These are phyloP conservation scores for Augiades crinisus DNA, from an alignment of 2,888 invertebrate species.

Conservation along the genomic window DNA sequence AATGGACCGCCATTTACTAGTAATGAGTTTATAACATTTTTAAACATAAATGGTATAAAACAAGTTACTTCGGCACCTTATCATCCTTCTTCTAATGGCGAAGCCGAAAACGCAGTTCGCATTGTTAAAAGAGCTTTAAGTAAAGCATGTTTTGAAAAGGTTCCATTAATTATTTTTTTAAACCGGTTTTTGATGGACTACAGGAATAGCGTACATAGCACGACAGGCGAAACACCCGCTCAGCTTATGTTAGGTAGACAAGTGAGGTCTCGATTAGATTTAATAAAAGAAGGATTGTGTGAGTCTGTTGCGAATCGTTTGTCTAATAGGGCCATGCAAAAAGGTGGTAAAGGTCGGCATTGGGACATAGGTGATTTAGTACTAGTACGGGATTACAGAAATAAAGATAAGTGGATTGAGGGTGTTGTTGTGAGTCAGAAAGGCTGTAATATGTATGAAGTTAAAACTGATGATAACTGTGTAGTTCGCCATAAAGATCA, in stretches of 20 bases:
- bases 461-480: too few species aligned
- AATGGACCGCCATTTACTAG: slow-evolving; percentile 31
- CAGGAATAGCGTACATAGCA: slow-evolving; percentile 27
- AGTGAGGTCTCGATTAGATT: slow-evolving; percentile 27
- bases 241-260: slow-evolving; percentile 20
- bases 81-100: slow-evolving; percentile 32
- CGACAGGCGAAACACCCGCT: slow-evolving; percentile 29
- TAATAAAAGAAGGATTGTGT: background rate
- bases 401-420: too few species aligned
- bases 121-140: slow-evolving; percentile 29
- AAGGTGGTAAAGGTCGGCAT: too few species aligned
- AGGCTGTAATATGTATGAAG: too few species aligned
- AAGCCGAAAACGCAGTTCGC: slow-evolving; percentile 31
- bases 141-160: background rate
- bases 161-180: slow-evolving; percentile 7
- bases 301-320: too few species aligned
- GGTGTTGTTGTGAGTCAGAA: too few species aligned
- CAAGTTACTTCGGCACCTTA: slow-evolving; percentile 31
- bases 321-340: too few species aligned
- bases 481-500: too few species aligned
- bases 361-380: too few species aligned
- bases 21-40: slow-evolving; percentile 26
- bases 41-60: slow-evolving; percentile 24
- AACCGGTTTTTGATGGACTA: slow-evolving; percentile 28
- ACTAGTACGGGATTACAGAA: too few species aligned